Evolutionary conservation across 2,888 invertebrate species (phyloP), one percentile per base, ranked within the genome.

Genomic region (Tipula lateralis): DNA sequence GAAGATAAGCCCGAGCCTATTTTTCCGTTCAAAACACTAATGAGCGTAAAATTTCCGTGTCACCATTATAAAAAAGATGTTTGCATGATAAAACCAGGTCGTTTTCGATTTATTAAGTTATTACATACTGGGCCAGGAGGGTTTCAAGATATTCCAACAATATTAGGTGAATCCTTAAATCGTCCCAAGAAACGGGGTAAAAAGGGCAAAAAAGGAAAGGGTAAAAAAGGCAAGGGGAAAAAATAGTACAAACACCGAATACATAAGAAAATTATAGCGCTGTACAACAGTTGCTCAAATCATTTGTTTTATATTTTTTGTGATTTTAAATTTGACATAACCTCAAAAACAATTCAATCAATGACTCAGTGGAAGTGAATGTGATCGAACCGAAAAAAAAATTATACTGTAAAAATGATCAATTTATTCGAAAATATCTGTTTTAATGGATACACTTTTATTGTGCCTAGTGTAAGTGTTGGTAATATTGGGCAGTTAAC

Each of bases 401-500:
- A 29, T 80, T 13, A 80, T 2, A 12, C n/a, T n/a, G 29, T 29
- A 29, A n/a, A 29, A 83, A 83, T 83, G 83, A 83, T 83, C 6
- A 83, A 83, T 36, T 83, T 89, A 86, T 88, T 89, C 29, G 88
- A 90, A 85, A 88, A 91, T 29, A 86, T 91, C 82, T 89, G 93
- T 88, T 89, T 95, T 3, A 88, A 88, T 84, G 92, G 91, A 83
- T 94, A 92, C 87, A 93, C 93, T 6, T 89, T 94, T n/a, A 91
- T 95, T 85, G 90, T 95, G 84, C 96, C 97, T 0, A 94, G 95
- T 87, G 94, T 97, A 16, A 95, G 96, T 29, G 95, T 97, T n/a
- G 98, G 97, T 85, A 98, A 98, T 91, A 96, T 97, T 13, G 96
- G 95, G 0, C 98, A 98, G 91, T 90, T 98, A 85, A 92, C 95